Evolutionary conservation across 1,140 invertebrate species (phyloP).

Genomic region (Penaeus japonicus): DNA sequence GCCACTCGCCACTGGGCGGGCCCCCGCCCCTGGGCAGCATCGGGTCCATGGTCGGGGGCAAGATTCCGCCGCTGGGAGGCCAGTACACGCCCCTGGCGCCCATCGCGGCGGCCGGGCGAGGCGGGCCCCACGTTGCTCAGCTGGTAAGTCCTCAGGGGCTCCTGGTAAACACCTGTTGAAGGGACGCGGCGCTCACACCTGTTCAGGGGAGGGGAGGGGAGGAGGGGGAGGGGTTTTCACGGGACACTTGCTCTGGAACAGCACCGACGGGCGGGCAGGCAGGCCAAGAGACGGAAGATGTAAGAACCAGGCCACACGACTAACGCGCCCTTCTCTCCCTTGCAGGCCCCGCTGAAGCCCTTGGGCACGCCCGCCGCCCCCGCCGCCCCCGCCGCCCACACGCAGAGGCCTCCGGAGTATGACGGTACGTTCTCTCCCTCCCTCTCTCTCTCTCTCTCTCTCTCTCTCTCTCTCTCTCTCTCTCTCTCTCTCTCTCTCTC

Average conservation of each 20-base stretch:
- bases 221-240: background rate
- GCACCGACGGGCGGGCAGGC: too few relatives aligned
- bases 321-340: too few relatives aligned
- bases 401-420: too few relatives aligned
- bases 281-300: too few relatives aligned
- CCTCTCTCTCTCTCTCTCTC: too few relatives aligned
- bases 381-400: too few relatives aligned
- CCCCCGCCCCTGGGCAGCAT: conserved; percentile 20
- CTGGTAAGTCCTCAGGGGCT: conserved; percentile 31
- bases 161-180: too few relatives aligned
- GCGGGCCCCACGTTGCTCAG: background rate
- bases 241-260: background rate
- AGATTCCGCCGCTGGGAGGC: conserved; percentile 37
- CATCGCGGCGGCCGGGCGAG: conserved; percentile 34
- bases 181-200: background rate
- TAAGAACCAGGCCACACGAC: too few relatives aligned
- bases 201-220: background rate
- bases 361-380: background rate
- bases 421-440: too few relatives aligned
- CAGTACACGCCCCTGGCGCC: conserved; percentile 40
- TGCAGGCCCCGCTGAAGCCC: conserved; percentile 23
- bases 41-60: background rate
- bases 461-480: too few relatives aligned
- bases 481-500: too few relatives aligned
- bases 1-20: background rate